phyloP scores from a whole-genome alignment of 1,140 invertebrate genomes.

The Nephotettix cincticeps region DNA sequence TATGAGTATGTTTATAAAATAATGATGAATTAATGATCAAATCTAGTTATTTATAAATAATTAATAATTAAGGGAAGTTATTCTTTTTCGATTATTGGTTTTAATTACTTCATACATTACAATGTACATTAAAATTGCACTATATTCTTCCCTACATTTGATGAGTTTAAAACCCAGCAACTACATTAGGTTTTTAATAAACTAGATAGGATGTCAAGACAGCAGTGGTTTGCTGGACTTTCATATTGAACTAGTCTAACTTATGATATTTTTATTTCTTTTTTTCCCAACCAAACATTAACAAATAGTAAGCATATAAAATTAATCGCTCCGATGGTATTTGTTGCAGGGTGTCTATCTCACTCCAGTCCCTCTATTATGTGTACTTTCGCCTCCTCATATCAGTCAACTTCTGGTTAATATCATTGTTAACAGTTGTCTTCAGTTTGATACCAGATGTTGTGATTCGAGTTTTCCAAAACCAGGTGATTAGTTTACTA shows the following conservation, averaged over 20 bases:
- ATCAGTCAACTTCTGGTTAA: not conserved
- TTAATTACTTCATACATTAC: no score
- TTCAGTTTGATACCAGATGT: conserved; percentile 2
- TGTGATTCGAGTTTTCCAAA: not conserved
- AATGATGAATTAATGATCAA: no score
- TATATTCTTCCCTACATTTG: no score
- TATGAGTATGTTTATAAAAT: no score
- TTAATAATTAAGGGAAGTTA: no score
- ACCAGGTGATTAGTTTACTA: not conserved
- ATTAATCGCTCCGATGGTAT: not conserved
- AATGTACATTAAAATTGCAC: no score
- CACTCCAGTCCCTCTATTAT: not conserved
- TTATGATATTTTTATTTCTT: not conserved
- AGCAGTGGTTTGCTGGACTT: not conserved
- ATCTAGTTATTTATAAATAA: no score
- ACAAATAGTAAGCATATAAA: not conserved
- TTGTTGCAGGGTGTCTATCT: not conserved
- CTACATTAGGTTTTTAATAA: not conserved
- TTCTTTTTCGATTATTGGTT: no score
- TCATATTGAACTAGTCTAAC: not conserved
- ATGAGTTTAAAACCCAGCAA: no score
- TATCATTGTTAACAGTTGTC: not conserved
- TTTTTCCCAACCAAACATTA: not conserved
- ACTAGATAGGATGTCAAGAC: not conserved
- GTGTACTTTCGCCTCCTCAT: not conserved